phyloP scores from a whole-genome alignment of 2,888 invertebrate species.

The Apodemia mormo region DNA sequence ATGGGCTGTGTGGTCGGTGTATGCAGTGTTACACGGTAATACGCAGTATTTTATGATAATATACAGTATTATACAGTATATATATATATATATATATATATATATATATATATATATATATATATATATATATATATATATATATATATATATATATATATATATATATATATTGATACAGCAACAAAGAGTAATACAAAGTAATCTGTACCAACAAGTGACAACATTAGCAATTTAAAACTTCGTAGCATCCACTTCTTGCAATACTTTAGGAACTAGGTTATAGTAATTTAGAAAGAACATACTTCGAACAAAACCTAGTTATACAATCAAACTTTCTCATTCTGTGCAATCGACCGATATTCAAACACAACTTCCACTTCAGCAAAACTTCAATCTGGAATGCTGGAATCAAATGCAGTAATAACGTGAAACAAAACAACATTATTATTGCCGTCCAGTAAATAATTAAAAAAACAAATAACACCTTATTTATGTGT shows the following conservation, averaged over 20 bases:
- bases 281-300: neutral
- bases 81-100: too few relatives aligned
- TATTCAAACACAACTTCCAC: conserved; percentile 21
- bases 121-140: too few relatives aligned
- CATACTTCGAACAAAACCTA: neutral
- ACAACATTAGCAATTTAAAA: neutral
- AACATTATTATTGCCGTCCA: conserved; percentile 2
- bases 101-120: too few relatives aligned
- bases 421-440: conserved; percentile 25
- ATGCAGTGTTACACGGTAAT: too few relatives aligned
- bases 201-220: too few relatives aligned
- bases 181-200: too few relatives aligned
- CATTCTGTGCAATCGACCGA: neutral
- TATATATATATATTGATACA: too few relatives aligned
- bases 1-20: too few relatives aligned
- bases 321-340: conserved; percentile 2
- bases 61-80: too few relatives aligned
- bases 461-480: conserved; percentile 21
- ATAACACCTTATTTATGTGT: conserved; percentile 17
- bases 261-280: neutral
- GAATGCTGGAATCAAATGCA: conserved; percentile 22
- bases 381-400: conserved; percentile 19
- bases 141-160: too few relatives aligned
- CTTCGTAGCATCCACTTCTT: neutral
- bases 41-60: too few relatives aligned